A percentile compares a stretch with the other conserved stretches of the same genome.
phyloP scores from a whole-genome alignment of 1,140 invertebrate species.

The Rhyzopertha dominica region DNA sequence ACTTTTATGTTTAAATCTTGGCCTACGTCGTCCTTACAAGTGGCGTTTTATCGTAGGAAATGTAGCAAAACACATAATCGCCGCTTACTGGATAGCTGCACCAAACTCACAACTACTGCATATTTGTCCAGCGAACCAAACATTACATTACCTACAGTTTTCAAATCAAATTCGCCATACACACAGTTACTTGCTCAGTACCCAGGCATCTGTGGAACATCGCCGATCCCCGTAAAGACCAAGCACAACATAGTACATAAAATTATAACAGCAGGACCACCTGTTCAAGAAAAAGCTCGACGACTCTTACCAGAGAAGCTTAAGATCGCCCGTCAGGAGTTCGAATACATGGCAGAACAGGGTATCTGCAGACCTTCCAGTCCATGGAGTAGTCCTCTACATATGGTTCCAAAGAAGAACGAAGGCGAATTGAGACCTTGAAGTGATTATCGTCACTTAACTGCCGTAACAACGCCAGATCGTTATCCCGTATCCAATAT shows the following conservation, averaged over 20 bases:
- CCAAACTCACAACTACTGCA: conserved; percentile 34
- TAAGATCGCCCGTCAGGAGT: conserved; percentile 28
- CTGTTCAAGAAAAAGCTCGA: conserved; percentile 33
- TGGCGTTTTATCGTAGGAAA: conserved; percentile 47
- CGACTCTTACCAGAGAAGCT: conserved; percentile 38
- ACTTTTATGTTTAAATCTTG: conserved; percentile 33
- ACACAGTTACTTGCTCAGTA: conserved; percentile 11
- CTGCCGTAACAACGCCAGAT: conserved; percentile 44
- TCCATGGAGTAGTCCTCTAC: conserved; percentile 43
- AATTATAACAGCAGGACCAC: conserved; percentile 34
- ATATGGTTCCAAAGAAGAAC: conserved; percentile 43
- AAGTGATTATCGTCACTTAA: conserved; percentile 48
- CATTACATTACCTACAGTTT: too few relatives aligned
- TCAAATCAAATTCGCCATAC: conserved; percentile 15
- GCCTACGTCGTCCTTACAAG: conserved; percentile 35
- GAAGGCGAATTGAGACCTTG: conserved; percentile 40
- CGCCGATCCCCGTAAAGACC: background rate
- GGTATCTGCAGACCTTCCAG: conserved; percentile 38
- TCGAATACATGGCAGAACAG: conserved; percentile 26
- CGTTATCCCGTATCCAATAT: conserved; percentile 36
- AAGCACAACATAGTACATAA: conserved; percentile 17
- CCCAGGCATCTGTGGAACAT: conserved; percentile 15
- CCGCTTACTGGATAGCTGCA: too few relatives aligned
- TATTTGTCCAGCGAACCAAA: conserved; percentile 26
- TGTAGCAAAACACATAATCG: conserved; percentile 41